Conservation (phyloP, 1,140 invertebrate species). For the Pararge aegeria region DNA sequence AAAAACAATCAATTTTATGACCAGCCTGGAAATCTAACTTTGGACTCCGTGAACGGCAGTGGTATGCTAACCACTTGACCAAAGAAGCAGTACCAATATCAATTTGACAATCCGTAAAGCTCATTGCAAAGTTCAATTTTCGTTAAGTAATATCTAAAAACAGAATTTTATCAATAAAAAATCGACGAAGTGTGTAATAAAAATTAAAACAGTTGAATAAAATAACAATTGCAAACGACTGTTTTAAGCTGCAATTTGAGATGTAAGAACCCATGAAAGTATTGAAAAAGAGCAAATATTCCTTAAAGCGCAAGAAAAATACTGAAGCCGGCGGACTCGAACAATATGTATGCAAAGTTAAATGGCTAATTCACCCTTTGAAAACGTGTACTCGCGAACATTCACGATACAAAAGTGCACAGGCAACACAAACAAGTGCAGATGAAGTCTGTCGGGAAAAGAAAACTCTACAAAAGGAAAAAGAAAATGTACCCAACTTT, state of each 20-base stretch:
- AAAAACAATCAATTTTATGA: too few species aligned
- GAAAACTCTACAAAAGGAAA: conserved; percentile 27
- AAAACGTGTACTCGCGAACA: conserved; percentile 23
- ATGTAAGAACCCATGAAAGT: conserved; percentile 6
- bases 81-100: too few species aligned
- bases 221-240: not conserved
- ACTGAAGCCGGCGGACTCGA: conserved; percentile 15
- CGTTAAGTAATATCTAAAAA: too few species aligned
- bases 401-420: conserved; percentile 25
- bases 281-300: conserved; percentile 19
- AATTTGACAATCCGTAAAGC: too few species aligned
- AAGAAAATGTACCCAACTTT: conserved; percentile 18
- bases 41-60: too few species aligned
- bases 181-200: too few species aligned
- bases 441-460: conserved; percentile 29
- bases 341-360: conserved; percentile 33
- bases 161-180: too few species aligned
- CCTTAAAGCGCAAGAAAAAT: conserved; percentile 19
- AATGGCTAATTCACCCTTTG: conserved; percentile 34
- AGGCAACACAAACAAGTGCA: conserved; percentile 23
- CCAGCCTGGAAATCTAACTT: too few species aligned
- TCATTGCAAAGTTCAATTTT: too few species aligned
- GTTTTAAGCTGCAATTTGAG: not conserved
- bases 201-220: not conserved
- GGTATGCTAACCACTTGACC: too few species aligned